These are phyloP conservation scores for Drepana arcuata DNA, from an alignment of 1,140 invertebrate genomes.

Conservation along the genomic window DNA sequence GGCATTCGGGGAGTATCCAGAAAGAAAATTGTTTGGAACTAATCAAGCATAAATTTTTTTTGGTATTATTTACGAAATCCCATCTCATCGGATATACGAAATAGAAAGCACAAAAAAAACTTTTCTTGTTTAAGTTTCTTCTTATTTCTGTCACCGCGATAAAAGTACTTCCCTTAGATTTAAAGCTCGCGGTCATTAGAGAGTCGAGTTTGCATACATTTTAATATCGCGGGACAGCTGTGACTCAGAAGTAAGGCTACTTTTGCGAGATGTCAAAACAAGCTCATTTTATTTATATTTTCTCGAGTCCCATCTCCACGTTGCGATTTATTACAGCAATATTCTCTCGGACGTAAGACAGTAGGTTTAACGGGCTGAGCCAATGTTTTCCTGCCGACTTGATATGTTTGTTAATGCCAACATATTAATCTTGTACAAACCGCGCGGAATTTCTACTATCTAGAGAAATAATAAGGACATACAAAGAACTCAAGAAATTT, in stretches of 20 bases:
- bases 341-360: conserved; percentile 12
- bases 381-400: conserved; percentile 9
- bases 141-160: conserved; percentile 15
- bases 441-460: too few relatives aligned
- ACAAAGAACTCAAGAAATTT: too few relatives aligned
- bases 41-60: conserved; percentile 1
- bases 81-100: conserved; percentile 10
- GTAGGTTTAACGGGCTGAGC: conserved; percentile 7
- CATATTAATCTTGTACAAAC: too few relatives aligned
- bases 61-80: conserved; percentile 11
- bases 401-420: too few relatives aligned
- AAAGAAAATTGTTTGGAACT: neutral
- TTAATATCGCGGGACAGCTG: conserved; percentile 33
- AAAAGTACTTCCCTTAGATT: conserved; percentile 35
- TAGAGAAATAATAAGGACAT: too few relatives aligned
- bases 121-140: conserved; percentile 50
- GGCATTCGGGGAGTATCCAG: too few relatives aligned
- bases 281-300: conserved; percentile 31
- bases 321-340: conserved; percentile 22
- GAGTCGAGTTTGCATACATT: conserved; percentile 41
- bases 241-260: conserved; percentile 17
- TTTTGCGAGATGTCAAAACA: conserved; percentile 30
- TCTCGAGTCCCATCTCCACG: conserved; percentile 12
- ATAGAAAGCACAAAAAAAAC: conserved; percentile 20
- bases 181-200: conserved; percentile 50